Evolutionary conservation across 2,888 invertebrate species (phyloP).

Genomic region (Stenodera caucasica): DNA sequence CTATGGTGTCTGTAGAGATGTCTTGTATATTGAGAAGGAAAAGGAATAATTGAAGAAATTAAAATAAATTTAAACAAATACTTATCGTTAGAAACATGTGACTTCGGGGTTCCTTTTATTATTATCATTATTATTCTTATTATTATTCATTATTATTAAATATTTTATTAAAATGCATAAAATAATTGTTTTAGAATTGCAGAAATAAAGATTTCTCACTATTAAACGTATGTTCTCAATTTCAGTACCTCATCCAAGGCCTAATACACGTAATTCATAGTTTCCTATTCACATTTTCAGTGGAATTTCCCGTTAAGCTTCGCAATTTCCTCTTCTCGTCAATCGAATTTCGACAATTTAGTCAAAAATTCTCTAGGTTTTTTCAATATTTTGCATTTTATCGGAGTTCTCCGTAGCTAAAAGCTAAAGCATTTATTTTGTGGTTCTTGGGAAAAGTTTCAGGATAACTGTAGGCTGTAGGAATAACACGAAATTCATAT

Average conservation of each 20-base stretch:
- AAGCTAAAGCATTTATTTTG: too few species aligned
- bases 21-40: conserved; percentile 40
- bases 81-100: conserved; percentile 45
- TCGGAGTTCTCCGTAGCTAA: too few species aligned
- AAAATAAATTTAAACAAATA: conserved; percentile 7
- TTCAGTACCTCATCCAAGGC: not conserved
- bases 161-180: conserved; percentile 53
- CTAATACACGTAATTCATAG: too few species aligned
- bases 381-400: too few species aligned
- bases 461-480: too few species aligned
- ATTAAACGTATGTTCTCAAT: conserved; percentile 26
- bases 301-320: too few species aligned
- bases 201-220: conserved; percentile 51
- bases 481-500: not conserved
- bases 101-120: conserved; percentile 54
- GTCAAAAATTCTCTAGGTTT: too few species aligned
- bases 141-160: conserved; percentile 34
- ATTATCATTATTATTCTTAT: conserved; percentile 31
- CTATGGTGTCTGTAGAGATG: conserved; percentile 54
- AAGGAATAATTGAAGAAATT: not conserved
- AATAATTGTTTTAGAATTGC: conserved; percentile 54
- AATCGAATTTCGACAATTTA: too few species aligned
- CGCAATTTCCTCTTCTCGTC: too few species aligned
- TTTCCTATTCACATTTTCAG: too few species aligned
- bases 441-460: too few species aligned